These are phyloP conservation scores for Drosophila sordidula DNA, from an alignment of 2,888 invertebrate genomes.

Conservation along the genomic window DNA sequence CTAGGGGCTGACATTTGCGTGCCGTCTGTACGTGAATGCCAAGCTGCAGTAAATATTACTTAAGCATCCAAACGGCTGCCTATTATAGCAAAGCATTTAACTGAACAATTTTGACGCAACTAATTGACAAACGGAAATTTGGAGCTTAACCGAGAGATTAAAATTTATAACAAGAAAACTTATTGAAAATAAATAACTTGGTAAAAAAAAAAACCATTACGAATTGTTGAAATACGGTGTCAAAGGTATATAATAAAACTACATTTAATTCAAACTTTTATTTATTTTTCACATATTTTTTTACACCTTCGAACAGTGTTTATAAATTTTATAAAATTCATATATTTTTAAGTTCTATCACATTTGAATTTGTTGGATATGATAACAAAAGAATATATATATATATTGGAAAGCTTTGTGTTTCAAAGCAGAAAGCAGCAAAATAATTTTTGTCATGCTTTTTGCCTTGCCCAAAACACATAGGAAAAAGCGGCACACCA, in stretches of 20 bases:
- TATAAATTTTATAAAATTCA: too few species aligned
- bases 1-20: neutral
- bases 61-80: conserved; percentile 14
- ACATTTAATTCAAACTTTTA: too few species aligned
- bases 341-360: too few species aligned
- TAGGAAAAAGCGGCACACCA: conserved; percentile 12
- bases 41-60: conserved; percentile 9
- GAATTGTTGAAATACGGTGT: too few species aligned
- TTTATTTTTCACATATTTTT: too few species aligned
- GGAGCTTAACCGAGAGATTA: too few species aligned
- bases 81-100: conserved; percentile 6
- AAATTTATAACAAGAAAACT: too few species aligned
- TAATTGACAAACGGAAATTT: conserved; percentile 6
- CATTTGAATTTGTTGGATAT: neutral
- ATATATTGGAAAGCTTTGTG: conserved; percentile 1
- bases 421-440: neutral
- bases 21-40: conserved; percentile 20
- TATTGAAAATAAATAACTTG: too few species aligned
- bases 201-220: too few species aligned
- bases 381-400: neutral
- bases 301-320: too few species aligned
- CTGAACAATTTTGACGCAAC: neutral
- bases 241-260: too few species aligned
- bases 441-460: conserved; percentile 7
- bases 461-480: conserved; percentile 10